A percentile compares a stretch with the other conserved stretches of the same genome.
Evolutionary conservation across 2,888 invertebrate genomes (phyloP).

Genomic region (Apodemia duryi): DNA sequence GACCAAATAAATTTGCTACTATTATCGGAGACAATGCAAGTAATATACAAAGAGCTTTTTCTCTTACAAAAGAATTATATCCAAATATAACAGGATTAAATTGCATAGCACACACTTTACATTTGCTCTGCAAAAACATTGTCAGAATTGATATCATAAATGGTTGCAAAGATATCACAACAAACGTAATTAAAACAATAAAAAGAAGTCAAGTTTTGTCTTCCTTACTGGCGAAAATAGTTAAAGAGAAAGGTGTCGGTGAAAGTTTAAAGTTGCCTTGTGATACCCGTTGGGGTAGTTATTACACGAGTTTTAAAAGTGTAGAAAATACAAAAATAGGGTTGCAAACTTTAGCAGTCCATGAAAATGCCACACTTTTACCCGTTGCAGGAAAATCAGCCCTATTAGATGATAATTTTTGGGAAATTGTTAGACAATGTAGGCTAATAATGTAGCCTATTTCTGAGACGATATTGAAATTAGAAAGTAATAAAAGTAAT

Average conservation of each 20-base stretch:
- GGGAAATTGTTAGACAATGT: neutral
- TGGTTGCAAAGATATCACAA: no score
- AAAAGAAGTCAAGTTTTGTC: neutral
- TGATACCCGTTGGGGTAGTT: neutral
- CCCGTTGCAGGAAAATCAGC: neutral
- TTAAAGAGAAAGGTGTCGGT: neutral
- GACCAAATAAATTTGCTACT: neutral
- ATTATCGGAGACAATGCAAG: neutral
- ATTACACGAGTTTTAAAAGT: neutral
- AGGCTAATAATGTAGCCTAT: neutral
- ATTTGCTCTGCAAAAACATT: neutral
- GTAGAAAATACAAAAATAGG: neutral
- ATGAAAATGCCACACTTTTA: neutral
- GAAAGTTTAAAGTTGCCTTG: neutral
- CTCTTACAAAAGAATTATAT: neutral
- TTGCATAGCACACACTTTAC: neutral
- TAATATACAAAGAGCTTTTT: neutral
- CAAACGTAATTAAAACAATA: no score
- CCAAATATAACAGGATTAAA: neutral
- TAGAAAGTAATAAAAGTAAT: neutral
- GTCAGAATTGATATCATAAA: neutral
- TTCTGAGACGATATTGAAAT: neutral
- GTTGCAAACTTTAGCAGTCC: neutral
- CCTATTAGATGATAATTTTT: neutral
- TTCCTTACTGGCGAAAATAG: neutral